phyloP scores from a whole-genome alignment of 2,888 invertebrate genomes.

The Clusia tigrina region DNA sequence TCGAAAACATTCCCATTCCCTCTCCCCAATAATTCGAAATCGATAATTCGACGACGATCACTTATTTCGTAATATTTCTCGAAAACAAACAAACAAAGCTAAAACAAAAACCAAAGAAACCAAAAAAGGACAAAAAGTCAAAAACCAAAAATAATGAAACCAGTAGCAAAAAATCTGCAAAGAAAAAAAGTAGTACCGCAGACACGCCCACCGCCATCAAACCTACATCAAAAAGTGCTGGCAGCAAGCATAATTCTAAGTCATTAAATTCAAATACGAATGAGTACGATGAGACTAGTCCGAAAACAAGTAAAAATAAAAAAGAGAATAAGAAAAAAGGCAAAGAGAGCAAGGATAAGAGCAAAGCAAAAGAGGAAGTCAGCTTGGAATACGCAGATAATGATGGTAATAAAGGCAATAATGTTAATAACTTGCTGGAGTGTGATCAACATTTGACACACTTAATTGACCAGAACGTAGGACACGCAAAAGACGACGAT shows the following conservation, averaged over 20 bases:
- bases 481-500: slow-evolving; percentile 1
- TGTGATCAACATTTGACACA: too few relatives aligned
- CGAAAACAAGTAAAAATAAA: slow-evolving; percentile 38
- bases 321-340: slow-evolving; percentile 14
- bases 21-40: not conserved
- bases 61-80: not conserved
- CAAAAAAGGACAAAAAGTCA: slow-evolving; percentile 42
- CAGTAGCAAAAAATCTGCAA: slow-evolving; percentile 16
- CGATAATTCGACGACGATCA: not conserved
- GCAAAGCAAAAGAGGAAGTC: not conserved
- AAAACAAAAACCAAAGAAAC: slow-evolving; percentile 39
- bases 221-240: slow-evolving; percentile 43
- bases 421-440: too few relatives aligned
- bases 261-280: slow-evolving; percentile 21
- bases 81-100: slow-evolving; percentile 31
- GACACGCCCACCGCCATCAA: slow-evolving; percentile 34
- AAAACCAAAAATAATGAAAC: slow-evolving; percentile 34
- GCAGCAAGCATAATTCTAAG: slow-evolving; percentile 29
- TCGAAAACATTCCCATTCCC: not conserved
- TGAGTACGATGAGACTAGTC: slow-evolving; percentile 34
- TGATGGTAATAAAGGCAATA: slow-evolving; percentile 1
- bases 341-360: not conserved
- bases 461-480: too few relatives aligned
- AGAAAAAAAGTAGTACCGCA: slow-evolving; percentile 30
- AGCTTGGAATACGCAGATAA: slow-evolving; percentile 26